Percentiles rank a stretch among this genome's conserved stretches.
Conservation (phyloP, 2,888 invertebrate species). For the Apotomis turbidana region DNA sequence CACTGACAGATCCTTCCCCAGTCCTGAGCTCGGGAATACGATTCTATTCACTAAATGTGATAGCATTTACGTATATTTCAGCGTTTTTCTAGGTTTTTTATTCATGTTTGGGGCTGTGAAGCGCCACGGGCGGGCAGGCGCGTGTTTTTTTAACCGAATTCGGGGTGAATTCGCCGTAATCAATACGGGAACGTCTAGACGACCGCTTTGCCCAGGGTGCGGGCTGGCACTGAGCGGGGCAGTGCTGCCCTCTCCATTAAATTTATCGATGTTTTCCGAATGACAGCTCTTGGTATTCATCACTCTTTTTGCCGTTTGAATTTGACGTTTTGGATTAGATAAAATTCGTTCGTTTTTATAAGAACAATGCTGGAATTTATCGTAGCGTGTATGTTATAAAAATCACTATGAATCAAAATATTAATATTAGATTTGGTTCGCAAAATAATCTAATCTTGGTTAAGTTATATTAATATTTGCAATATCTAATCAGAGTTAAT, state of each 20-base stretch:
- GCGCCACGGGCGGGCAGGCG: slow-evolving; percentile 7
- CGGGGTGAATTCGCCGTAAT: slow-evolving; percentile 20
- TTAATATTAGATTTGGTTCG: too few relatives aligned
- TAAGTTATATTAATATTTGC: too few relatives aligned
- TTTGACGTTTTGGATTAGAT: slow-evolving; percentile 14
- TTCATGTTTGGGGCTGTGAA: slow-evolving; percentile 22
- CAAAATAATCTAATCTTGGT: too few relatives aligned
- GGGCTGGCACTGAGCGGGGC: slow-evolving; percentile 28
- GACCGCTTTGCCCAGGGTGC: slow-evolving; percentile 31
- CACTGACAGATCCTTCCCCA: slow-evolving; percentile 19
- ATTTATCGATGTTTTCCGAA: slow-evolving; percentile 32
- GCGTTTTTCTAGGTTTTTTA: slow-evolving; percentile 34
- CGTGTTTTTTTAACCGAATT: slow-evolving; percentile 17
- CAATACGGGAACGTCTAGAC: slow-evolving; percentile 9
- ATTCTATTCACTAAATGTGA: not conserved
- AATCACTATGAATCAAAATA: too few relatives aligned
- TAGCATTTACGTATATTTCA: slow-evolving; percentile 8
- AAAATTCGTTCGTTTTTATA: too few relatives aligned
- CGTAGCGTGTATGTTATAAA: too few relatives aligned
- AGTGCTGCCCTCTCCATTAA: slow-evolving; percentile 22
- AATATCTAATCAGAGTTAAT: too few relatives aligned
- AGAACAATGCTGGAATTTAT: too few relatives aligned
- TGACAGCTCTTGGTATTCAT: slow-evolving; percentile 26
- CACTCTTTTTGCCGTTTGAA: slow-evolving; percentile 11
- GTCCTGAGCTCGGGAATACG: not conserved